Evolutionary conservation across 2,797 vertebrate species (phyloP).

Genomic region (Mareca penelope): DNA sequence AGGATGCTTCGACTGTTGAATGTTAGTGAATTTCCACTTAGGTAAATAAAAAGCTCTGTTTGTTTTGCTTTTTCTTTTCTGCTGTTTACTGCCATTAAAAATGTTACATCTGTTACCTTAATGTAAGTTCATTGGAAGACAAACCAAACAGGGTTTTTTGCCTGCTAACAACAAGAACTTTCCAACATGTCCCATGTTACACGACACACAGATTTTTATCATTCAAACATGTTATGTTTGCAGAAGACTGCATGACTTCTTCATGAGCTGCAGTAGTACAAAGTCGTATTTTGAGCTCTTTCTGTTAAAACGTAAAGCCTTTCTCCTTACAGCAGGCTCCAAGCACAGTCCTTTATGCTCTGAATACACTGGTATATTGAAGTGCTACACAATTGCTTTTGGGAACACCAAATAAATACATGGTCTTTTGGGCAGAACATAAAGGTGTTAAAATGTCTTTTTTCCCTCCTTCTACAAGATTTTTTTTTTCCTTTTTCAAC

Average conservation of each 20-base stretch:
- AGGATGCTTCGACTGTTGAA: not conserved
- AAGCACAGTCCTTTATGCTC: not conserved
- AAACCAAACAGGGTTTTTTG: not conserved
- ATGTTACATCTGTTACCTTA: not conserved
- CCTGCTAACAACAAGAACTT: not conserved
- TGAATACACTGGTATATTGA: not conserved
- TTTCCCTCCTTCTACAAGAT: not conserved
- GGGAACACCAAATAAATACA: not conserved
- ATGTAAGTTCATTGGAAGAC: not conserved
- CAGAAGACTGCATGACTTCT: not conserved
- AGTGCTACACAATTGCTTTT: not conserved
- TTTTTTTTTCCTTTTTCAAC: not conserved
- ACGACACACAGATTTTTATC: not conserved
- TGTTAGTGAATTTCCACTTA: not conserved
- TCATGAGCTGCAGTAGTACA: not conserved
- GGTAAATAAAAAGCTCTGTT: not conserved
- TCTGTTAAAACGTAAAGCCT: not conserved
- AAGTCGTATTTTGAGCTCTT: not conserved
- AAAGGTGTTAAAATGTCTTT: not conserved
- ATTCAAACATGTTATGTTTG: not conserved
- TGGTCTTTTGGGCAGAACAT: not conserved
- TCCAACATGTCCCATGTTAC: not conserved
- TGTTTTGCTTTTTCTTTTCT: slow-evolving; percentile 2
- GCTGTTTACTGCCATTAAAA: not conserved
- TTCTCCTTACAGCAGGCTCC: not conserved